phyloP scores from a whole-genome alignment of 2,797 vertebrate species.

The Rhodeus uyekii region DNA sequence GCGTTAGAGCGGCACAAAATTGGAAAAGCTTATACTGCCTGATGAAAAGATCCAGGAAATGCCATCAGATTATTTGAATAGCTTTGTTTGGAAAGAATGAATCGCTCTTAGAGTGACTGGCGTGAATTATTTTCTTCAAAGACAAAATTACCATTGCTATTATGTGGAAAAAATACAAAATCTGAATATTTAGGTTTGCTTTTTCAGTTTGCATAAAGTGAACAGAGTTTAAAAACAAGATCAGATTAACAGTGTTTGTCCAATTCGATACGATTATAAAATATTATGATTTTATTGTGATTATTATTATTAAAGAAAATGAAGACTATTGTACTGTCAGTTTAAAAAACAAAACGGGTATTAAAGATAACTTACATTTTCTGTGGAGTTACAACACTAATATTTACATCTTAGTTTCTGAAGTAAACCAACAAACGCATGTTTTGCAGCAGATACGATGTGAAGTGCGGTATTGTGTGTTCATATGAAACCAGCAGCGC shows the following conservation, averaged over 20 bases:
- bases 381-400: neutral
- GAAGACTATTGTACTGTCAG: too few species aligned
- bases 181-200: too few species aligned
- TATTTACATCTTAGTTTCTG: neutral
- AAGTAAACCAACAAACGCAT: neutral
- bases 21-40: neutral
- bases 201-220: neutral
- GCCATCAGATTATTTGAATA: neutral
- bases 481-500: neutral
- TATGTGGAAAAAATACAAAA: too few species aligned
- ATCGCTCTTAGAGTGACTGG: neutral
- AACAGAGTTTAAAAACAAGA: neutral
- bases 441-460: too few species aligned
- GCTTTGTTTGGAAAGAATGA: neutral
- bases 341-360: too few species aligned
- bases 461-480: too few species aligned
- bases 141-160: too few species aligned
- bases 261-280: neutral
- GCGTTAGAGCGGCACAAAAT: neutral
- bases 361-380: neutral
- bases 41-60: neutral
- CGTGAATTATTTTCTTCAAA: neutral
- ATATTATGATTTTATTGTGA: neutral
- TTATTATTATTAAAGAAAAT: too few species aligned
- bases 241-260: too few species aligned